These are phyloP conservation scores for Zosterops pallidus DNA, from an alignment of 2,113 vertebrate species.

Conservation along the genomic window DNA sequence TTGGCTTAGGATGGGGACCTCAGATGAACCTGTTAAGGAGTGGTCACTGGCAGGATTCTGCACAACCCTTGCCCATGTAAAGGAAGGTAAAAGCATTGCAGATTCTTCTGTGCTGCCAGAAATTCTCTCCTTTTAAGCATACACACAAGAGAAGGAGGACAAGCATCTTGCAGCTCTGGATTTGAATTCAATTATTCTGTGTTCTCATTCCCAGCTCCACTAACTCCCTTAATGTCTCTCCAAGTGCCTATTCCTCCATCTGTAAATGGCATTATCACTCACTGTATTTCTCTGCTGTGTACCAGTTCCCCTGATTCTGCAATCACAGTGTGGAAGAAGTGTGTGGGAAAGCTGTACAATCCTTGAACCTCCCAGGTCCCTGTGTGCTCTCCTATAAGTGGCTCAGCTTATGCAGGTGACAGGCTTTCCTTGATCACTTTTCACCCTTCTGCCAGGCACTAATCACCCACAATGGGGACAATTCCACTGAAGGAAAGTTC, in stretches of 20 bases:
- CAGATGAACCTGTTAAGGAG: neutral
- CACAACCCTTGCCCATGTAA: neutral
- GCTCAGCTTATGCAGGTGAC: neutral
- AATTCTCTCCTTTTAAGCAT: neutral
- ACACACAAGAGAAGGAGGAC: neutral
- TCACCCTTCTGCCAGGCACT: neutral
- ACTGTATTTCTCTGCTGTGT: neutral
- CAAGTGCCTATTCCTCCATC: neutral
- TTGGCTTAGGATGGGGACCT: neutral
- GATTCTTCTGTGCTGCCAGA: neutral
- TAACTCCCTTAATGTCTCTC: neutral
- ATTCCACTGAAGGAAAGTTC: neutral
- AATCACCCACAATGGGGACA: neutral
- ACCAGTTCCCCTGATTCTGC: neutral
- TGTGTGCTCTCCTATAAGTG: neutral
- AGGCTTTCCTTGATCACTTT: neutral
- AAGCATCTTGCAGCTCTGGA: neutral
- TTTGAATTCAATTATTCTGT: neutral
- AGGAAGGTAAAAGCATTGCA: neutral
- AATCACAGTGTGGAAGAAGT: neutral
- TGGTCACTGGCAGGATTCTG: neutral
- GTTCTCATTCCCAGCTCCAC: neutral
- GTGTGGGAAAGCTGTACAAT: neutral
- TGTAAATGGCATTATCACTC: neutral
- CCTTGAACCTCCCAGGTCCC: neutral